Conservation (phyloP, 2,797 vertebrate genomes). For the Lindbergichthys nudifrons region DNA sequence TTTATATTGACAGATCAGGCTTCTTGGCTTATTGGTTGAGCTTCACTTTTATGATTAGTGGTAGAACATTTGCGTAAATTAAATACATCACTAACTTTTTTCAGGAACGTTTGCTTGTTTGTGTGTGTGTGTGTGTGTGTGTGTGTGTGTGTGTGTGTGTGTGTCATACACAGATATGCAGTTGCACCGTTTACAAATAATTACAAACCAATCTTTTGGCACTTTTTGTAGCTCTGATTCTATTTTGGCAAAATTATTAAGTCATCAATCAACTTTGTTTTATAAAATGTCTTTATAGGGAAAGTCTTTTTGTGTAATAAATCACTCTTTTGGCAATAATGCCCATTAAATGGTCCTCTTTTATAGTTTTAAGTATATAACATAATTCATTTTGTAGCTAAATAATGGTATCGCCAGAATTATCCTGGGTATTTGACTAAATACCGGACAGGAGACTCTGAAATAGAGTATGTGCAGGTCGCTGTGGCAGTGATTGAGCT, state of each 20-base stretch:
- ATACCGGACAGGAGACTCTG: conserved; percentile 34
- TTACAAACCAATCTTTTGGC: neutral
- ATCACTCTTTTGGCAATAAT: conserved; percentile 35
- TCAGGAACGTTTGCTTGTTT: neutral
- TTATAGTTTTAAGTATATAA: conserved; percentile 23
- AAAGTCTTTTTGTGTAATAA: conserved; percentile 8
- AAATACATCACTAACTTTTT: neutral
- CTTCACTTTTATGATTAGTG: conserved; percentile 6
- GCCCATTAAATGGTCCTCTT: conserved; percentile 15
- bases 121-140: neutral
- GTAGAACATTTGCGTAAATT: conserved; percentile 4
- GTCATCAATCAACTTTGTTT: conserved; percentile 12
- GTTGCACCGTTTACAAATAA: neutral
- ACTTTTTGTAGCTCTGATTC: neutral
- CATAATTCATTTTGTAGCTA: conserved; percentile 28
- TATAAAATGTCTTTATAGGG: conserved; percentile 11
- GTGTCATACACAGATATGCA: neutral
- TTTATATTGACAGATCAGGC: neutral
- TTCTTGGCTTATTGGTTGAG: neutral
- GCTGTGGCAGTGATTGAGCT: conserved; percentile 40
- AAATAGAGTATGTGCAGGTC: conserved; percentile 21
- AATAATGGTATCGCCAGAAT: conserved; percentile 20
- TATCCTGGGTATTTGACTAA: conserved; percentile 12
- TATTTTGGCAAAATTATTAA: conserved; percentile 4
- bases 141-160: neutral